These are phyloP conservation scores for Erythrolamprus reginae DNA, from an alignment of 2,113 vertebrate species.

Conservation along the genomic window DNA sequence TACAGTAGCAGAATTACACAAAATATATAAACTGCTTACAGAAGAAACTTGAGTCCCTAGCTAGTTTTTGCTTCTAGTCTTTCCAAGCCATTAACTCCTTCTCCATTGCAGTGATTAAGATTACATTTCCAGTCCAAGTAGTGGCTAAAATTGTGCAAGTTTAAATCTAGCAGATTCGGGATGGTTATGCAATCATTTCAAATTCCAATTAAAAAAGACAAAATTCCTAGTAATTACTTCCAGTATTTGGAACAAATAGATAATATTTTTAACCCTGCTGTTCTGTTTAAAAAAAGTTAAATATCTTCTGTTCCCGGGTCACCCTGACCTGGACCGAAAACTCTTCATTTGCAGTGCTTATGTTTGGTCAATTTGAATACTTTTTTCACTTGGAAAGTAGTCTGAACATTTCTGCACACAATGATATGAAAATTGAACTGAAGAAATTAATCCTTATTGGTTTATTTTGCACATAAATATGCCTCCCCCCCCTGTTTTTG, in stretches of 20 bases:
- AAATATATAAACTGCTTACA: not conserved
- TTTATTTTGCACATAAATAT: no score
- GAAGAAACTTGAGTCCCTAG: not conserved
- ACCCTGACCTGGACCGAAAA: no score
- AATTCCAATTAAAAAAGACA: not conserved
- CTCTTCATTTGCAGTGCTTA: no score
- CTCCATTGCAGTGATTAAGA: not conserved
- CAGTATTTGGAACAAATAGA: not conserved
- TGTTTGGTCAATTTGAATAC: no score
- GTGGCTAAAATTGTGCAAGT: not conserved
- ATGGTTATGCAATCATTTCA: not conserved
- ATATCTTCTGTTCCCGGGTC: no score
- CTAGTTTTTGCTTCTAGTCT: not conserved
- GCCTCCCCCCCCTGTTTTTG: no score
- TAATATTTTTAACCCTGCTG: no score
- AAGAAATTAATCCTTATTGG: no score
- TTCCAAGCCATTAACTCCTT: not conserved
- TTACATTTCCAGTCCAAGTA: not conserved
- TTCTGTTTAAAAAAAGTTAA: no score
- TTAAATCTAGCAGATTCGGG: not conserved
- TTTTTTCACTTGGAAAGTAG: no score
- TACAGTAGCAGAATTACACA: not conserved
- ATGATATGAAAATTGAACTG: no score
- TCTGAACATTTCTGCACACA: no score
- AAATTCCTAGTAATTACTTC: not conserved